phyloP scores from a whole-genome alignment of 2,797 vertebrate genomes.

The Periparus ater region DNA sequence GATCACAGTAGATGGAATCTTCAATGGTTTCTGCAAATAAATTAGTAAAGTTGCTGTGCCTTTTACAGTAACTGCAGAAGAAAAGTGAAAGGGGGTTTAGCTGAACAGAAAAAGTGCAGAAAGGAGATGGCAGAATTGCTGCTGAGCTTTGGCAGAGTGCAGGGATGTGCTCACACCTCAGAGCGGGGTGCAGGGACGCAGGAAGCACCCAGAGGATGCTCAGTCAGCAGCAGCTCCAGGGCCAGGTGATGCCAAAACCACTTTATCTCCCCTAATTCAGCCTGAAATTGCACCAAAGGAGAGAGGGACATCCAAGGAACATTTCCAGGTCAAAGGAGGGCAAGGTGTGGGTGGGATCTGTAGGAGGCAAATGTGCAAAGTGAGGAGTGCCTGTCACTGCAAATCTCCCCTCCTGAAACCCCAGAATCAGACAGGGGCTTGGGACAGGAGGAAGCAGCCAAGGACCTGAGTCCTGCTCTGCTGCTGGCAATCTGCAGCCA shows the following conservation, averaged over 20 bases:
- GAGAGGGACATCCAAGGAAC: not conserved
- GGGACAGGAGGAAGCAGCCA: not conserved
- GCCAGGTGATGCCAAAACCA: not conserved
- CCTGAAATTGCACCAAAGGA: not conserved
- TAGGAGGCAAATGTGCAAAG: not conserved
- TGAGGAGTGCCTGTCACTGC: not conserved
- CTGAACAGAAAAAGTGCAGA: not conserved
- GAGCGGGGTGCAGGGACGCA: fast-evolving
- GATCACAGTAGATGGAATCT: conserved; percentile 51
- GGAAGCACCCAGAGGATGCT: not conserved
- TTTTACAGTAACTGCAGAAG: conserved; percentile 3
- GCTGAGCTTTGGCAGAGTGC: not conserved
- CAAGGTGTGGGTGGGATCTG: not conserved
- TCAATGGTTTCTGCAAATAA: conserved; percentile 50
- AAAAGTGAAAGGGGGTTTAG: not conserved
- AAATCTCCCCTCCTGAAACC: not conserved
- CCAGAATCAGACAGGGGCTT: not conserved
- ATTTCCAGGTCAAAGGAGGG: not conserved
- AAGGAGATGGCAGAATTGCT: not conserved
- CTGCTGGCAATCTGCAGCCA: not conserved
- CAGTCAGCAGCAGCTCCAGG: not conserved
- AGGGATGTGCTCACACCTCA: not conserved
- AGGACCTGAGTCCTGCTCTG: not conserved
- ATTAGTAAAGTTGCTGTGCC: conserved; percentile 35
- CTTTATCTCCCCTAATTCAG: not conserved